Conservation (phyloP, 2,888 invertebrate genomes). For the Drosophila conformis region DNA sequence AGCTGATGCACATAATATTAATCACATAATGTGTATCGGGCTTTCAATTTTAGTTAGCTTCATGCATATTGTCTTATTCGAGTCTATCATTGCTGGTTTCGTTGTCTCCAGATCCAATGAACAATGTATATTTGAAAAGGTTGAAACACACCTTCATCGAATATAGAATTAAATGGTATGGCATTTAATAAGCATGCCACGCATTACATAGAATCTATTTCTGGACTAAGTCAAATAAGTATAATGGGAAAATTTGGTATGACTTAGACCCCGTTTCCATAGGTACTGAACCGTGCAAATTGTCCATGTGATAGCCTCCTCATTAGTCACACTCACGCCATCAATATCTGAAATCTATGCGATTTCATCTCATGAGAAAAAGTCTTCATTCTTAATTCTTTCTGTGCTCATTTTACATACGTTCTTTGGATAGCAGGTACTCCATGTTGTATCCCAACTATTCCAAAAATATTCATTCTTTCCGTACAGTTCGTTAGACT, state of each 20-base stretch:
- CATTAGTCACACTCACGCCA: conserved; percentile 54
- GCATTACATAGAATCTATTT: conserved; percentile 60
- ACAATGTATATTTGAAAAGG: not conserved
- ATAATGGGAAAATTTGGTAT: conserved; percentile 39
- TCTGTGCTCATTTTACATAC: conserved; percentile 41
- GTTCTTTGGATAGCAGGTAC: conserved; percentile 45
- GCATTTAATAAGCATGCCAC: conserved; percentile 28
- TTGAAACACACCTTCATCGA: conserved; percentile 52
- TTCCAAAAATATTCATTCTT: conserved; percentile 16
- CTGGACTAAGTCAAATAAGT: conserved; percentile 56
- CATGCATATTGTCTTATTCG: conserved; percentile 48
- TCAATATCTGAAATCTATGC: conserved; percentile 65
- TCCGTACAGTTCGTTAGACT: not conserved
- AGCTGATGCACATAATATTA: not conserved
- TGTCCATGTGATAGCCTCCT: conserved; percentile 55
- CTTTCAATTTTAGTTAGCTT: conserved; percentile 48
- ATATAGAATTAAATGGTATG: conserved; percentile 57
- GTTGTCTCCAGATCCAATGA: conserved; percentile 33
- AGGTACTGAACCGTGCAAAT: conserved; percentile 66
- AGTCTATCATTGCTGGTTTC: conserved; percentile 59
- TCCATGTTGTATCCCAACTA: conserved; percentile 39
- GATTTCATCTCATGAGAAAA: not conserved
- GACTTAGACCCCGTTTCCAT: conserved; percentile 50
- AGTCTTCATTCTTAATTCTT: not conserved
- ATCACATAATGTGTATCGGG: conserved; percentile 37